Base-by-base conservation (phyloP, 2,113 vertebrate genomes). In the Microcebus tavaratra region DNA sequence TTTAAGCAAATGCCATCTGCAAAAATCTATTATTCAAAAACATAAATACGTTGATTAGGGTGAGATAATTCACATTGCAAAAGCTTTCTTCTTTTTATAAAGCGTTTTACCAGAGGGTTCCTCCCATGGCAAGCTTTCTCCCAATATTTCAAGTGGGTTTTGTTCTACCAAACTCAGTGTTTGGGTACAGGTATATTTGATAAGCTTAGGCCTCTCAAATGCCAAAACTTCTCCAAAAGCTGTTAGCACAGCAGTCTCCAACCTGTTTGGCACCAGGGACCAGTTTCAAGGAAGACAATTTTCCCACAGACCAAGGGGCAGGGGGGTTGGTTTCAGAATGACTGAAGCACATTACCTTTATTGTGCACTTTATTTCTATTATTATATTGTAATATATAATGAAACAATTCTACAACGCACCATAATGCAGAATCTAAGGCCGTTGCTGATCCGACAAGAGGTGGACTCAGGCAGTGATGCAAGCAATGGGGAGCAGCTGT, bases 11-110 rank as follows among this genome's bases (percentile, higher is more conserved):
- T 27, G 76, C 50, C 63, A 80, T 80, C 27, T 55, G n/a, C 25
- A 73, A 84, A 88, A 95, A 15, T 42, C 50, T 61, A 5, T 85
- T 90, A 88, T 45, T 90, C 73, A 91, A 88, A 97, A 92, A 27
- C n/a, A 72, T 21, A 94, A 63, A 53, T 76, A 57, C 65, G 6
- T 92, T 80, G 53, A 76, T 81, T 53, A 45, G 57, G 10, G 17
- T 80, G 48, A 93, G 67, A 61, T 68, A 50, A 95, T 73, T 89
- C n/a, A 70, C 53, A 75, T 82, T 42, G 55, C 39, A 55, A 73
- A 79, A 59, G 17, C 2, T 82, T 88, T 67, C 82, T 59, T 72
- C 34, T 88, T 53, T 48, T 36, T 57, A 53, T 39, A 50, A 68
- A 86, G 83, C 34, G 1, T 48, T 57, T 88, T 8, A 27, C 42